Conservation (phyloP, 2,797 vertebrate genomes). For the Lutjanus argentimaculatus region DNA sequence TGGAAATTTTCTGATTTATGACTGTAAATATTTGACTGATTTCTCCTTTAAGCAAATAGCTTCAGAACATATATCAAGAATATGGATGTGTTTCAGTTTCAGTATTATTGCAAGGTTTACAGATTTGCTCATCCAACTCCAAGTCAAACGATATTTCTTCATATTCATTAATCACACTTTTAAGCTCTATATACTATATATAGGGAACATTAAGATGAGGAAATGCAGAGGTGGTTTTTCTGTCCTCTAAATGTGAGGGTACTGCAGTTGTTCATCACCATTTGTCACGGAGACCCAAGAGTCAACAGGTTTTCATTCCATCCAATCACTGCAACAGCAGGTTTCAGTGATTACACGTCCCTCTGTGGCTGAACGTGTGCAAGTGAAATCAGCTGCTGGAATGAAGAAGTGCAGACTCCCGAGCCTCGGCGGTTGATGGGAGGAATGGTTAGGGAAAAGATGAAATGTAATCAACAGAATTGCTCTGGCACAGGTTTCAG, state of each 20-base stretch:
- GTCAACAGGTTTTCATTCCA: slow-evolving; percentile 33
- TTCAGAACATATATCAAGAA: not conserved
- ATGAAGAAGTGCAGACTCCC: slow-evolving; percentile 18
- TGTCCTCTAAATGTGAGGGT: not conserved
- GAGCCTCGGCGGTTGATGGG: not conserved
- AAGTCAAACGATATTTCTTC: not conserved
- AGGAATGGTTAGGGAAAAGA: not conserved
- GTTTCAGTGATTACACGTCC: slow-evolving; percentile 44
- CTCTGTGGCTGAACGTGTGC: slow-evolving; percentile 25
- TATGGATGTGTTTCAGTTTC: not conserved
- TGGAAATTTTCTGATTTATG: no score
- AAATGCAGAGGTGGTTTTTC: not conserved
- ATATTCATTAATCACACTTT: not conserved
- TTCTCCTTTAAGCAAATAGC: no score
- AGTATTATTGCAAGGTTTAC: not conserved
- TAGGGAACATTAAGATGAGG: no score
- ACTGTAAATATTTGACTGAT: no score
- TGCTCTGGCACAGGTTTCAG: slow-evolving; percentile 18
- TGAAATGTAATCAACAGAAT: slow-evolving; percentile 32
- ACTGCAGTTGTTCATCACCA: slow-evolving; percentile 28
- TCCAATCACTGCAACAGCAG: slow-evolving; percentile 32
- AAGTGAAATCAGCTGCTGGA: slow-evolving; percentile 34
- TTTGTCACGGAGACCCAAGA: slow-evolving; percentile 4
- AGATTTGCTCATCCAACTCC: not conserved
- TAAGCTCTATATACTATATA: no score